Conservation (phyloP, 2,113 vertebrate species). For the Oriolus oriolus region DNA sequence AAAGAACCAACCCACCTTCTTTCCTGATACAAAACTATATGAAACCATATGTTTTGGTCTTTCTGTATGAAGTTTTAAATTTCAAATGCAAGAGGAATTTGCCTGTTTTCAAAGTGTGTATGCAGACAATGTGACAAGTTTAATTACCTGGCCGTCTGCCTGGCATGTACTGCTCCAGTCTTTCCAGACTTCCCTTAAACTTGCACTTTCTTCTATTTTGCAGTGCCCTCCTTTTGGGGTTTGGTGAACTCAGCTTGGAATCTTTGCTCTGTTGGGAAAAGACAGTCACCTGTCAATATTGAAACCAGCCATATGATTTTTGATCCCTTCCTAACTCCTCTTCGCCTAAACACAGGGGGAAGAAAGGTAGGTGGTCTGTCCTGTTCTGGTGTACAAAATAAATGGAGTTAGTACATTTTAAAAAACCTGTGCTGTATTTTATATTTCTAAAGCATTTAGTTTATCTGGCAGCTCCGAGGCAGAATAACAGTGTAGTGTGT, state of each 20-base stretch:
- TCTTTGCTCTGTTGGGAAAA: constrained; percentile 96
- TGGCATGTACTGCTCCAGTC: not conserved
- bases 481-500: not conserved
- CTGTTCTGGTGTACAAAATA: not conserved
- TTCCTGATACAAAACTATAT: not conserved
- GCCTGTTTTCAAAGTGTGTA: not conserved
- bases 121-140: not conserved
- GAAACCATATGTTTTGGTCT: not conserved
- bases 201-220: constrained; percentile 17
- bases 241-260: constrained; percentile 99
- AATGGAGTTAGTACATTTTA: not conserved
- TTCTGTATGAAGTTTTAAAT: not conserved
- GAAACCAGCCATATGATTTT: constrained; percentile 99
- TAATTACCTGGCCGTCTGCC: not conserved
- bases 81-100: not conserved
- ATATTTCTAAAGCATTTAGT: not conserved
- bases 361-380: constrained; percentile 83
- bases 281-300: constrained; percentile 97
- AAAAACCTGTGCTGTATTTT: not conserved
- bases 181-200: not conserved
- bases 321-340: constrained; percentile 93
- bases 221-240: constrained; percentile 99
- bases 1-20: not conserved
- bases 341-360: constrained; percentile 94
- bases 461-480: not conserved